Evolutionary conservation across 2,888 invertebrate genomes (phyloP).

Genomic region (Metallyticus violacea): DNA sequence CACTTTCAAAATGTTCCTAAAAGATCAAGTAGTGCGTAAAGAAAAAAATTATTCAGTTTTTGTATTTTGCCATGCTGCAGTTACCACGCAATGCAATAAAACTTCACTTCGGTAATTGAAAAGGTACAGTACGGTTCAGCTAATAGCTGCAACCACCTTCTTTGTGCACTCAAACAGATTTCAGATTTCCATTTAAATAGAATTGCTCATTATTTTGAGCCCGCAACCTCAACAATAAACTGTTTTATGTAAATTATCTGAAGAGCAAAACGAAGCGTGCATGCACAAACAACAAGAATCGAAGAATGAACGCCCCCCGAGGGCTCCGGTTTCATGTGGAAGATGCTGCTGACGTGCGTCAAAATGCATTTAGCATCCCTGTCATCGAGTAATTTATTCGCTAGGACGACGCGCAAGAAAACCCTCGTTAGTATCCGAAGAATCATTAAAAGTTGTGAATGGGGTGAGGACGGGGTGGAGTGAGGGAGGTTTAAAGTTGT

Average conservation of each 20-base stretch:
- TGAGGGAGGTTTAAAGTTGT: background rate
- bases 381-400: conserved; percentile 9
- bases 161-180: background rate
- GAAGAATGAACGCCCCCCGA: background rate
- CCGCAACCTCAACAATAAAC: background rate
- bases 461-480: too few relatives aligned
- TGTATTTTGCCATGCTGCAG: background rate
- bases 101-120: background rate
- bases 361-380: conserved; percentile 14
- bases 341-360: background rate
- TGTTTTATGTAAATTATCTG: background rate
- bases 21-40: background rate
- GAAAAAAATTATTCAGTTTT: background rate
- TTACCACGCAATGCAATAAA: background rate
- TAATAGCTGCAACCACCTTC: background rate
- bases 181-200: background rate
- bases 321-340: background rate
- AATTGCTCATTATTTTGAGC: background rate
- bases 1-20: background rate
- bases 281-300: too few relatives aligned
- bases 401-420: background rate
- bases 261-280: background rate
- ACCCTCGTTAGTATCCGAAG: background rate
- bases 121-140: background rate
- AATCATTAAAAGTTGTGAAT: conserved; percentile 9